Evolutionary conservation across 92 coral and sea anemone genomes (phyloP), one percentile per base, ranked within the genome.

Genomic region (Parazoanthus swiftii): DNA sequence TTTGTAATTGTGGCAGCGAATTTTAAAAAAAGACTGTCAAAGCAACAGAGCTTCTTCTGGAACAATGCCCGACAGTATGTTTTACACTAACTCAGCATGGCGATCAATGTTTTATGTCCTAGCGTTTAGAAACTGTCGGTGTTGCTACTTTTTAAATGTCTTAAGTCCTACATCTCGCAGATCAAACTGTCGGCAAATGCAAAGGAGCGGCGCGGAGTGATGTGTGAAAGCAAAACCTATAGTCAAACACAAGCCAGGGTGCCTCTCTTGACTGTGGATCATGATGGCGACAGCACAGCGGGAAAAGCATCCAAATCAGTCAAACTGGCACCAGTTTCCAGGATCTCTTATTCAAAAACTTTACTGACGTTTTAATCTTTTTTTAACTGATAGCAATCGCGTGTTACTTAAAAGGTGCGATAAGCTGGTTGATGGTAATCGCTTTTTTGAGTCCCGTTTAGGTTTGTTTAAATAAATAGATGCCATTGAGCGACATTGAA

Each of bases 251-350:
- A 59, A n/a, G n/a, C 33, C 33, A 29, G 33, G 2, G 29, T 23
- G 2, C 43, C 50, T 29, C 26, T 9, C 36, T 26, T 26, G 78
- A 33, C 11, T n/a, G 36, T 6, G 35, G 39, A 70, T 39, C 42
- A 39, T 39, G 42, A 39, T 29, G 13, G 42, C 44, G 25, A 6
- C 20, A 33, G 7, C 67, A 33, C 79, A 71, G 79, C 44, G 26
- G 79, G 87, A 3, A 50, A 29, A 48, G 14, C 43, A n/a, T 18
- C 25, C n/a, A 6, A 11, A 7, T 48, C 18, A 75, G 87, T 23
- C 87, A 50, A 29, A 10, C 65, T 3, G 87, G 87, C 87, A 84
- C 87, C 79, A 25, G 75, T 42, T 25, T 39, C 20, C 25, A 76
- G 80, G 25, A 39, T 13, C 59, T 63, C 29, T 16, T 6, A 66